Conservation (phyloP, 2,113 vertebrate species). For the Garra rufa region DNA sequence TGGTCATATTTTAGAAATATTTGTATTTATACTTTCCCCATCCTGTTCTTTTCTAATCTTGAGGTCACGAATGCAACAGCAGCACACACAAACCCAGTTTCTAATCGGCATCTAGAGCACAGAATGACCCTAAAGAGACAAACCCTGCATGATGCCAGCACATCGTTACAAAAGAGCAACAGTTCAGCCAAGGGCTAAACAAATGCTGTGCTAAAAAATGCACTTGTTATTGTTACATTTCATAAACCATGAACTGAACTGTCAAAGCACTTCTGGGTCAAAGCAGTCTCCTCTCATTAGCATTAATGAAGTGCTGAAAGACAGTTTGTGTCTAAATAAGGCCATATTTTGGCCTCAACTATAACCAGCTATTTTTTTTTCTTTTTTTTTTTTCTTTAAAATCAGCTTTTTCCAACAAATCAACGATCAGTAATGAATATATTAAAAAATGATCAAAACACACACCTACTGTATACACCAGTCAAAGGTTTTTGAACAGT, state of each 20-base stretch:
- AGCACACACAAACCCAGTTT: conserved; percentile 1
- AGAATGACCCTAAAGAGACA: background rate
- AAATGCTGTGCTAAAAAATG: background rate
- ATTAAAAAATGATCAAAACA: too few relatives aligned
- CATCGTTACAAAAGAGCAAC: background rate
- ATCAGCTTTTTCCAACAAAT: background rate
- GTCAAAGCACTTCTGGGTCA: background rate
- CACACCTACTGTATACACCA: too few relatives aligned
- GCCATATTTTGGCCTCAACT: background rate
- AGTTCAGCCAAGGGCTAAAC: conserved; percentile 23
- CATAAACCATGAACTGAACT: conserved; percentile 5
- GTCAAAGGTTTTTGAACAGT: too few relatives aligned
- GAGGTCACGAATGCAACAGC: background rate
- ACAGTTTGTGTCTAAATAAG: background rate
- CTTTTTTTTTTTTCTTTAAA: too few relatives aligned
- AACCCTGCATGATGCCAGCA: background rate
- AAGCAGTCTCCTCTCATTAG: background rate
- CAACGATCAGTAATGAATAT: too few relatives aligned
- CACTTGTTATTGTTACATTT: background rate
- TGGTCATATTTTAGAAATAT: too few relatives aligned
- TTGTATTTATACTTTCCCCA: too few relatives aligned
- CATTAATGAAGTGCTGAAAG: background rate
- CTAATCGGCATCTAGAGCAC: background rate
- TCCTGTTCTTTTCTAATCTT: background rate
- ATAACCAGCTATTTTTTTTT: background rate